Evolutionary conservation across 2,113 vertebrate genomes (phyloP).

Genomic region (Illadopsis cleaveri): DNA sequence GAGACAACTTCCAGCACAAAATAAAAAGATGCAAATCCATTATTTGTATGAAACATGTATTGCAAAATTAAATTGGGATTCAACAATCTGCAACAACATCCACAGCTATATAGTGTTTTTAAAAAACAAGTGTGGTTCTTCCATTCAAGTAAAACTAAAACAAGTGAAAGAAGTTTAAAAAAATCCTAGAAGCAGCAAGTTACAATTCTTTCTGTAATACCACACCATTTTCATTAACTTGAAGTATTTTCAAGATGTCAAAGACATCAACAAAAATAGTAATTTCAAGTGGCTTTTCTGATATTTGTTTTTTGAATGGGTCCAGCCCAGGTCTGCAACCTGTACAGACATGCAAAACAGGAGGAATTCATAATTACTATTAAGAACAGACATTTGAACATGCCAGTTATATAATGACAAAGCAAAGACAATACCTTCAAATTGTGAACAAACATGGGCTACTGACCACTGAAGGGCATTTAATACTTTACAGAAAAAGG

Average conservation of each 20-base stretch:
- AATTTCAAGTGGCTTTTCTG: slow-evolving; percentile 67
- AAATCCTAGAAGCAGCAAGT: slow-evolving; percentile 64
- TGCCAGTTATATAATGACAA: slow-evolving; percentile 68
- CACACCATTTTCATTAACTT: slow-evolving; percentile 67
- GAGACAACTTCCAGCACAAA: slow-evolving; percentile 28
- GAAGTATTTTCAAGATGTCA: slow-evolving; percentile 65
- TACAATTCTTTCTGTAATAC: slow-evolving; percentile 63
- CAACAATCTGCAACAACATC: slow-evolving; percentile 65
- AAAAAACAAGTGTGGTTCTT: slow-evolving; percentile 61
- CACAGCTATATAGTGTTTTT: slow-evolving; percentile 57
- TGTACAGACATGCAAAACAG: slow-evolving; percentile 73
- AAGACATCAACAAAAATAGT: slow-evolving; percentile 33
- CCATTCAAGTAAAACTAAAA: slow-evolving; percentile 76
- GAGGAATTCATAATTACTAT: slow-evolving; percentile 27
- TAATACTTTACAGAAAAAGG: slow-evolving; percentile 42
- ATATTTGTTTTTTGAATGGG: slow-evolving; percentile 65
- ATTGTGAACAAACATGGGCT: slow-evolving; percentile 51
- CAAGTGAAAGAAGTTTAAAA: slow-evolving; percentile 58
- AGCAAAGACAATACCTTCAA: slow-evolving; percentile 60
- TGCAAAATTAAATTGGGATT: slow-evolving; percentile 46
- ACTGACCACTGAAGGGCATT: slow-evolving; percentile 51
- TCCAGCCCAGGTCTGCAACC: slow-evolving; percentile 85
- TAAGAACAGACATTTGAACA: slow-evolving; percentile 45
- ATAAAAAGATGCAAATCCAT: slow-evolving; percentile 63
- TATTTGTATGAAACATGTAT: slow-evolving; percentile 58